Base-by-base conservation (phyloP, 2,888 invertebrate genomes). In the Leptinotarsa haldemani region DNA sequence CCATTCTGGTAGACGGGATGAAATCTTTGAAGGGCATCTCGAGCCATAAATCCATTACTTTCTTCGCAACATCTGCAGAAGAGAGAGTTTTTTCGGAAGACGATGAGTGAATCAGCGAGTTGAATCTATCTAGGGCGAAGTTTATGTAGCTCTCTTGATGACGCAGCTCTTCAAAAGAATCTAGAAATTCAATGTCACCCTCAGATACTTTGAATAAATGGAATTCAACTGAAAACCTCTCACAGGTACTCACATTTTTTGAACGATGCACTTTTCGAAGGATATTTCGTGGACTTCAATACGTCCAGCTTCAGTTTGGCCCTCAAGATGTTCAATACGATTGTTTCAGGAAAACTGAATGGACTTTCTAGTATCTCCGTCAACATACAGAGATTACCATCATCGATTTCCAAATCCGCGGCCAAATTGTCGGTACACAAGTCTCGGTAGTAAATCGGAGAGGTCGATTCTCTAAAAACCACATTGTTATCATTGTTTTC, bases 11-110 rank as follows among this genome's bases (percentile, higher is more conserved):
- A 3, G 70, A 30, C 0, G 80, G 80, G 68, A 82, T 80, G 66
- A 78, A 80, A 47, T 81, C 74, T 66, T 77, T 80, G 18, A 81
- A 77, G 3, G 81, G 79, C 81, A 82, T 81, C 74, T 82, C 78
- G 9, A 70, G 65, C 82, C 82, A 82, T 52, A 81, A 75, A 64
- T 81, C 77, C 73, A 79, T 74, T 7, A 77, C 64, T 65, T 78
- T 69, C 22, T 79, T 75, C 16, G 78, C 71, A 18, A 65, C 48
- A 61, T 75, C 71, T 2, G 77, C 71, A n/a, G 78, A 73, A 20
- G 74, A 56, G 25, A 80, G 68, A 2, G 77, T 78, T 70, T 75
- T 76, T n/a, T 68, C 68, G 1, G 78, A 76, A 50, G 65, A 67
- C 7, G 74, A 52, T 7, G 81, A 82, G 73, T 71, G 75, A 53